Conservation (phyloP, 2,888 invertebrate species). For the Blastobasis lacticolella region DNA sequence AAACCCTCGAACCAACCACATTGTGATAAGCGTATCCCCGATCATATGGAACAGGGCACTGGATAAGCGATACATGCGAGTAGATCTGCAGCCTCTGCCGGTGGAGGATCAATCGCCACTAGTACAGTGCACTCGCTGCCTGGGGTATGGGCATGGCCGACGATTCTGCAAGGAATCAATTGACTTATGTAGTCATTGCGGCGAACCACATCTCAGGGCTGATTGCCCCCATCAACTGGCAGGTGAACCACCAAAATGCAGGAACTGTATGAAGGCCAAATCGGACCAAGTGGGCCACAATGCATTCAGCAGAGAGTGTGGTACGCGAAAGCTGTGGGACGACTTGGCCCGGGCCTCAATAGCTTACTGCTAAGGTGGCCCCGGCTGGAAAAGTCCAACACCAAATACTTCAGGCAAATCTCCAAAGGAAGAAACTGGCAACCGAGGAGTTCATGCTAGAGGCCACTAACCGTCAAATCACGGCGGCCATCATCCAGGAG, state of each 20-base stretch:
- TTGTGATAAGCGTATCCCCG: background rate
- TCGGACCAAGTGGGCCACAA: background rate
- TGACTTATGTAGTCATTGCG: constrained; percentile 17
- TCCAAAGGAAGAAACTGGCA: background rate
- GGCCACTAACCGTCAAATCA: background rate
- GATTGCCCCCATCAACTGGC: constrained; percentile 6
- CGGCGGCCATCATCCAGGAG: background rate
- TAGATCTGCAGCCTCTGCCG: too few species aligned
- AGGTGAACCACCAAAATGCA: constrained; percentile 3
- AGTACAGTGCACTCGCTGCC: too few species aligned
- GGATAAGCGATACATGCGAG: background rate
- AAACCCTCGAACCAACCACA: background rate
- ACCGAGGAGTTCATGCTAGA: background rate
- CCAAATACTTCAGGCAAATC: background rate
- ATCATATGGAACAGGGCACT: background rate
- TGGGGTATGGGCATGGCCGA: constrained; percentile 11
- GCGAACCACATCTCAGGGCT: constrained; percentile 9
- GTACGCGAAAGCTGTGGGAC: background rate
- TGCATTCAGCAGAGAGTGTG: constrained; percentile 1
- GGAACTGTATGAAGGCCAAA: constrained; percentile 6
- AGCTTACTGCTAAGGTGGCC: background rate
- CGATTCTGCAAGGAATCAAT: constrained; percentile 9
- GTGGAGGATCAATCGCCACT: too few species aligned
- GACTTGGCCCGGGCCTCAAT: background rate
- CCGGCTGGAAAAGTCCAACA: background rate